Evolutionary conservation across 30 jellyfish, hydroid and myxozoan genomes (phyloP), one percentile per base, ranked within the genome.

Genomic region (Aurelia sp.): DNA sequence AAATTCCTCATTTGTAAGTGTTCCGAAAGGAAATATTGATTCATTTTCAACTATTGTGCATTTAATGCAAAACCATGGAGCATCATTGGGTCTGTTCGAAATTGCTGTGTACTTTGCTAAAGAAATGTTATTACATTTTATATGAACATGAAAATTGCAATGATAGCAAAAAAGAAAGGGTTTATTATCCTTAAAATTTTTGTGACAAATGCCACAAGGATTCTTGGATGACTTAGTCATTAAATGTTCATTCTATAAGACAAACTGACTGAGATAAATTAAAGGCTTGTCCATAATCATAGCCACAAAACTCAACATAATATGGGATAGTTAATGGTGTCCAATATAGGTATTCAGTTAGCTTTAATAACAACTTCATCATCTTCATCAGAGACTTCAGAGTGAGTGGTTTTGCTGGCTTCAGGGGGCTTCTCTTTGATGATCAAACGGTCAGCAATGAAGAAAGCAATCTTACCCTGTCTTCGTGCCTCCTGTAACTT

Each of bases 201-300:
- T 37, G 27, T 27, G 68, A 40, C 82, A 64, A 71, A 71, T 22
- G 35, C 66, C 66, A 48, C 37, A 71, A 64, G 47, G 69, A 40
- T 18, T 71, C 17, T 71, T 71, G 74, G 37, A 21, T 64, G 47
- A 13, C 13, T 71, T 71, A 23, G 33, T 22, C 82, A 37, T 37
- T 37, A 37, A 37, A 37, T 37, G 48, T 37, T 37, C 48, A 37
- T 37, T 37, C 48, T 37, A 37, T 37, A 3, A 1, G 48, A 37
- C 48, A 3, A 6, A 37, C 48, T 37, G 48, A 37, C 33, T 27
- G 2, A 37, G 9, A 37, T 3, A 37, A 37, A 37, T 6, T 3
- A 37, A 37, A 37, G 48, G 48, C 48, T 6, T 37, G 0, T 1
- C 48, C 9, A 37, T 37, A 8, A 37, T 37, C 48, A 37, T 37